These are phyloP conservation scores for Hybognathus amarus DNA, from an alignment of 2,797 vertebrate genomes.

Conservation along the genomic window DNA sequence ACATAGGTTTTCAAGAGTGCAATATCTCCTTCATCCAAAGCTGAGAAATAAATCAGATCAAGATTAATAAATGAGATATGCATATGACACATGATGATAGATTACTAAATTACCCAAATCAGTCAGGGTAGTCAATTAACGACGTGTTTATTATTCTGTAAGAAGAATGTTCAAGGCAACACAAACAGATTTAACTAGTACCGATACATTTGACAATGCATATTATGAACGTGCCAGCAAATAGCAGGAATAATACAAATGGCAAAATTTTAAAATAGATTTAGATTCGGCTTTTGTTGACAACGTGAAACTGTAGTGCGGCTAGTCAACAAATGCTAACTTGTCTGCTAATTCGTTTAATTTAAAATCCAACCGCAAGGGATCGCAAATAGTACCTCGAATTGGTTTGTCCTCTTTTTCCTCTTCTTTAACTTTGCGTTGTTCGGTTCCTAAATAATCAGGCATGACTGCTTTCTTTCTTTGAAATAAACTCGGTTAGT, in stretches of 20 bases:
- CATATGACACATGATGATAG: background rate
- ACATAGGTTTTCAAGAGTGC: conserved; percentile 97
- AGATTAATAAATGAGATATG: background rate
- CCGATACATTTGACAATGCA: background rate
- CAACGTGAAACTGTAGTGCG: background rate
- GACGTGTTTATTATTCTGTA: background rate
- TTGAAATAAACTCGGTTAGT: background rate
- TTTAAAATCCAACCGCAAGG: background rate
- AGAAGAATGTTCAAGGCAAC: background rate
- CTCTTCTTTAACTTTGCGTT: conserved; percentile 92
- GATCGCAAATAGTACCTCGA: conserved; percentile 76
- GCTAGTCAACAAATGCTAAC: conserved; percentile 41
- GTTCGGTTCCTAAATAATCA: conserved; percentile 92
- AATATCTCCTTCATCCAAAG: conserved; percentile 98
- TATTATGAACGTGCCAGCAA: background rate
- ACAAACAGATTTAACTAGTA: background rate
- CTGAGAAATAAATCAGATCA: conserved; percentile 70
- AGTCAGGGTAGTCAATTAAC: too few species aligned
- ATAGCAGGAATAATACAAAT: background rate
- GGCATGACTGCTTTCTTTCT: conserved; percentile 78
- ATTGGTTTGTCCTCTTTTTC: conserved; percentile 94
- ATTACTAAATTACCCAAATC: background rate
- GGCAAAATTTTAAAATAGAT: background rate
- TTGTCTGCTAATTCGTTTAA: background rate
- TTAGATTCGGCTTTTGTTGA: background rate